Conservation (phyloP, 2,113 vertebrate genomes). For the Brevimyrus niger region DNA sequence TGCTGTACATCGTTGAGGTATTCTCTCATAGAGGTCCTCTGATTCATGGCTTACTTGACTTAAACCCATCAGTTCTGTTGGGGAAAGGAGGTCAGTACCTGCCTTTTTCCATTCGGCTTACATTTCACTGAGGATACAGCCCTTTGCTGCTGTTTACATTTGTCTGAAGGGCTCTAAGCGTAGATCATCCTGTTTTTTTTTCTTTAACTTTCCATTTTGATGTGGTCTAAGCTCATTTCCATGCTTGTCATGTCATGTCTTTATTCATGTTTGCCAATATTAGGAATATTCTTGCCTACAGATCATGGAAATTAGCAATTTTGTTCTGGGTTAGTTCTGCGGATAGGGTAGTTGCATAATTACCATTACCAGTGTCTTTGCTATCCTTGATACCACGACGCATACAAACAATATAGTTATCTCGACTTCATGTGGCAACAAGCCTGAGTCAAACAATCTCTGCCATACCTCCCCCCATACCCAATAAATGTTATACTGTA, state of each 20-base stretch:
- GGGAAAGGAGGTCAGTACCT: not conserved
- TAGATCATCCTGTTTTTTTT: not conserved
- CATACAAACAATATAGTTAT: not conserved
- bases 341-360: not conserved
- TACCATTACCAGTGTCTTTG: not conserved
- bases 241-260: not conserved
- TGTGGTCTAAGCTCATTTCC: not conserved
- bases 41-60: slow-evolving; percentile 1
- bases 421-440: not conserved
- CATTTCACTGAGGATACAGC: not conserved
- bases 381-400: not conserved
- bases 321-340: not conserved
- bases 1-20: not conserved
- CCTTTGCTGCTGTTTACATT: not conserved
- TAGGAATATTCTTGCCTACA: not conserved
- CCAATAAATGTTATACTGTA: not conserved
- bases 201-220: not conserved
- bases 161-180: not conserved
- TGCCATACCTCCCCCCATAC: not conserved
- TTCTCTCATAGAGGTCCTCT: not conserved
- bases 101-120: not conserved
- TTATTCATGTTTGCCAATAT: not conserved
- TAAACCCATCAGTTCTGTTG: slow-evolving; percentile 8
- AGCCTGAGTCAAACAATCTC: not conserved
- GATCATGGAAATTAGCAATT: not conserved